A percentile compares a stretch with the other conserved stretches of the same genome.
Conservation (phyloP, 2,797 vertebrate genomes). For the Thamnophis elegans region DNA sequence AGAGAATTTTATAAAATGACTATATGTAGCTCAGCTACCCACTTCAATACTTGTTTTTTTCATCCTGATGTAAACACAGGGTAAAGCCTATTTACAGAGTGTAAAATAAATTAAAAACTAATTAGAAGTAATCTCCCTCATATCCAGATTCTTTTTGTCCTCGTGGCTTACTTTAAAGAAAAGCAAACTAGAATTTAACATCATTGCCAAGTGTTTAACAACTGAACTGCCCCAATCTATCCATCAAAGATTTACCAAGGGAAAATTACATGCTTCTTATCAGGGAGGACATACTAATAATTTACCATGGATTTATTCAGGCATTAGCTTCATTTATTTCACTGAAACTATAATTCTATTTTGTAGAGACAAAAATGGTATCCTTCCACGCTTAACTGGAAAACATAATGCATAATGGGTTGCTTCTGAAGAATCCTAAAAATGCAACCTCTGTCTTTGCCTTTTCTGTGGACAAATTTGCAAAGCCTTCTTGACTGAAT, state of each 20-base stretch:
- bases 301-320: background rate
- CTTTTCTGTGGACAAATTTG: background rate
- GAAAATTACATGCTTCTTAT: background rate
- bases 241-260: constrained; percentile 17
- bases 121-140: constrained; percentile 70
- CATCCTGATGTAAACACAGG: constrained; percentile 83
- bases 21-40: constrained; percentile 80
- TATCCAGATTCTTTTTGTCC: constrained; percentile 28
- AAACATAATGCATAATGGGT: background rate
- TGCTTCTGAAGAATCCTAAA: background rate
- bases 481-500: background rate
- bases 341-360: background rate
- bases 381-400: background rate
- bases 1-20: constrained; percentile 79
- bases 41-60: constrained; percentile 82
- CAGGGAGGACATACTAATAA: background rate
- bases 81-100: constrained; percentile 74
- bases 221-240: constrained; percentile 11
- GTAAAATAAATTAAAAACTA: constrained; percentile 74
- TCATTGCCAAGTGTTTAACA: constrained; percentile 55
- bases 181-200: constrained; percentile 62
- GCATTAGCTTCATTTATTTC: background rate
- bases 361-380: background rate
- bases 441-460: background rate
- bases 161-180: constrained; percentile 64